Evolutionary conservation across 2,113 vertebrate species (phyloP).

Genomic region (Aplodontia rufa): DNA sequence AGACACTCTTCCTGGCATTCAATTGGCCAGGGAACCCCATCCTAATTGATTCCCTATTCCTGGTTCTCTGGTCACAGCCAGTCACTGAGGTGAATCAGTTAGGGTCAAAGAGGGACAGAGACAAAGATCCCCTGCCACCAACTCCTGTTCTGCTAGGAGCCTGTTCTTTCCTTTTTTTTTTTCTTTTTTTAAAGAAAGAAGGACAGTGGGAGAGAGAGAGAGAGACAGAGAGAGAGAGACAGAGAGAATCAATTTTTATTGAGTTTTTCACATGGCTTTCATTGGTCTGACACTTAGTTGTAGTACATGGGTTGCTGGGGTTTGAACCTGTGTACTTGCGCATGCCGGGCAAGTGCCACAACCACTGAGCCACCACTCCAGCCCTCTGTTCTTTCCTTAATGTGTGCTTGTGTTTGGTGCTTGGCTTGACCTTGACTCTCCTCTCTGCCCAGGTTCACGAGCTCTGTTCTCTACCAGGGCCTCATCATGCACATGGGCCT

Average conservation of each 20-base stretch:
- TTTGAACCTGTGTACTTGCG: too few species aligned
- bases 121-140: rapidly evolving
- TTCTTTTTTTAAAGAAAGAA: too few species aligned
- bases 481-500: slow-evolving; percentile 88
- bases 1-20: background rate
- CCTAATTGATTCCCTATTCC: background rate
- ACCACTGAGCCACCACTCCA: too few species aligned
- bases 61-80: background rate
- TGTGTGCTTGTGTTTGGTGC: rapidly evolving
- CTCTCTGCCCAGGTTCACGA: slow-evolving; percentile 83
- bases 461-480: slow-evolving; percentile 86
- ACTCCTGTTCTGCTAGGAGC: background rate
- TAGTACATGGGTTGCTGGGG: too few species aligned
- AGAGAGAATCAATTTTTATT: too few species aligned
- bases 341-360: too few species aligned
- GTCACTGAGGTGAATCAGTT: too few species aligned
- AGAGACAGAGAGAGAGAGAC: too few species aligned
- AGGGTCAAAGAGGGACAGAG: background rate
- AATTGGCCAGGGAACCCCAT: background rate
- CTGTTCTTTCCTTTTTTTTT: rapidly evolving
- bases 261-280: too few species aligned
- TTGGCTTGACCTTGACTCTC: slow-evolving; percentile 22
- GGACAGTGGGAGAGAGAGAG: too few species aligned
- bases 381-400: too few species aligned
- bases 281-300: too few species aligned